Evolutionary conservation across 2,113 vertebrate genomes (phyloP), one percentile per base, ranked within the genome.

Genomic region (Budorcas taxicolor): DNA sequence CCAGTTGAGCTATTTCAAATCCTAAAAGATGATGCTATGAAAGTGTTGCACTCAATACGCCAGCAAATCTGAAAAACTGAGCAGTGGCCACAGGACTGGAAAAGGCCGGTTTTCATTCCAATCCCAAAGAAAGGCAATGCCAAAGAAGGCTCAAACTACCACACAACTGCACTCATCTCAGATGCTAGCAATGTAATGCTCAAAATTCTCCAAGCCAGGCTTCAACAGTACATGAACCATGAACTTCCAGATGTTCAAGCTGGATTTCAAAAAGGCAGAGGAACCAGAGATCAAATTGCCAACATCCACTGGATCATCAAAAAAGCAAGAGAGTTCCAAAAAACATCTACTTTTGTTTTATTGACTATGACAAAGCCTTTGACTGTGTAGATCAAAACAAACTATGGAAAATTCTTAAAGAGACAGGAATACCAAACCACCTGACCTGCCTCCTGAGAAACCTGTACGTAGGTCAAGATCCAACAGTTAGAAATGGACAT

Each of bases 291-390:
- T 67, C 64, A 67, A 67, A 67, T 19, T n/a, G 64, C 33, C 33
- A 67, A n/a, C 33, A n/a, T n/a, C 33, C 3, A 1, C 0, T n/a
- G 16, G 16, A 67, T n/a, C 33, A 19, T 67, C 16, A 10, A 67
- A n/a, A 67, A n/a, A n/a, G 3, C 33, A 67, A n/a, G 1, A 19
- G 2, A 67, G 16, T n/a, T n/a, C 2, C 62, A 67, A 67, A 67
- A 67, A 67, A n/a, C 16, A 67, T 9, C 62, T 67, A n/a, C 62
- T 67, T 67, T 19, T 67, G 8, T 9, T 67, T 67, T n/a, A 67
- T 10, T n/a, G 62, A 67, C 16, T 3, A 19, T 19, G 16, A 9
- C 62, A n/a, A 67, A n/a, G 33, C 33, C 64, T 67, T 67, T 67
- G 33, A 67, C 62, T 67, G 16, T 67, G 33, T n/a, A 33, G 33